Evolutionary conservation across 2,888 invertebrate genomes (phyloP), one percentile per base, ranked within the genome.

Genomic region (Sphaerophoria taeniata): DNA sequence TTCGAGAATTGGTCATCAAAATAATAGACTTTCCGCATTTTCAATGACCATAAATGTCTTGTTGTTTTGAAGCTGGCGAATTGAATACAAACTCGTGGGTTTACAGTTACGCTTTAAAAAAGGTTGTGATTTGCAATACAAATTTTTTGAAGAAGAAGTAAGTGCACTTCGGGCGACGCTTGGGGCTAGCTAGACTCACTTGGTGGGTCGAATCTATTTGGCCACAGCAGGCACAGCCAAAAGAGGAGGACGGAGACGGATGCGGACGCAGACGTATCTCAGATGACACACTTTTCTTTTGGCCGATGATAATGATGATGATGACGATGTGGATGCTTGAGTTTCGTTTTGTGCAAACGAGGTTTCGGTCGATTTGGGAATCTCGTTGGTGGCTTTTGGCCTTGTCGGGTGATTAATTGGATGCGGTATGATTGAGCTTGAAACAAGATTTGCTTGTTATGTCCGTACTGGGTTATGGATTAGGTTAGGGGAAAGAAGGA

Each of bases 1-100:
- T 33, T 51, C 49, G 51, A 43, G 39, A 24, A 39, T 60, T 60
- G 39, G 16, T 69, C 80, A 73, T 77, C 81, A 77, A 81, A 85
- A 80, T 81, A 85, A 81, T 85, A 73, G 80, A 85, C 80, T 85
- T 85, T 85, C 77, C 81, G 81, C 85, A 85, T 85, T 85, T 43
- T 47, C 76, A 76, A 77, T 85, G 85, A 85, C 81, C 85, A 85
- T 85, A 85, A 81, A 81, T 65, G 85, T 58, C 55, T 65, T 49
- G 80, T 75, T 70, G 71, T 61, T 36, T 80, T 51, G 43, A 58
- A 31, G 80, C 71, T 70, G 71, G 67, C 31, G 70, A 56, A 65
- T 73, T 36, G 79, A 47, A 74, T 70, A 56, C 65, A 74, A 79
- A 61, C 49, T 43, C n/a, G 55, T 9, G 67, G 69, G 61, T 60